phyloP scores from a whole-genome alignment of 1,140 invertebrate genomes.

The Bombus difficillimus region DNA sequence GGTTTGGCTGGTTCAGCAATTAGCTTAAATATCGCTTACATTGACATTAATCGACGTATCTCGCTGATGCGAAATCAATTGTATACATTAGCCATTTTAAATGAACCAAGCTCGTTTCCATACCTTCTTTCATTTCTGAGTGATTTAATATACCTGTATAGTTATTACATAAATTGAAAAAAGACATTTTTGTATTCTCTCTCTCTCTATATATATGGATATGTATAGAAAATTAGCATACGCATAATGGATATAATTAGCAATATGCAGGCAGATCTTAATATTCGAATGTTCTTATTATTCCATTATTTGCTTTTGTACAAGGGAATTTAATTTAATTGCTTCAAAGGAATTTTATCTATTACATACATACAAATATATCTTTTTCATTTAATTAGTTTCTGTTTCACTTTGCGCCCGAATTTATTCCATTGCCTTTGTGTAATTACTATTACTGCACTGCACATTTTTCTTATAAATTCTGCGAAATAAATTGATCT shows the following conservation, averaged over 20 bases:
- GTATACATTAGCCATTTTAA: conserved; percentile 1
- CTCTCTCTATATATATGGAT: no score
- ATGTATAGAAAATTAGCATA: not conserved
- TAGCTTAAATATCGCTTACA: conserved; percentile 36
- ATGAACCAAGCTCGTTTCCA: not conserved
- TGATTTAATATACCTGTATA: not conserved
- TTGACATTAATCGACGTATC: conserved; percentile 11
- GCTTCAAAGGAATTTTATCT: not conserved
- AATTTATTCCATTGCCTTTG: not conserved
- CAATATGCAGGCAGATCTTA: not conserved
- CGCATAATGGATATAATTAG: not conserved
- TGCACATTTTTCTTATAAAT: not conserved
- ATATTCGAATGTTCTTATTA: not conserved
- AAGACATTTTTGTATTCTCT: not conserved
- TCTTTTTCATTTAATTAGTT: not conserved
- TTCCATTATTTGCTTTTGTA: not conserved
- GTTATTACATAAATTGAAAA: not conserved
- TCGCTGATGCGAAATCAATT: conserved; percentile 11
- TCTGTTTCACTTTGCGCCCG: not conserved
- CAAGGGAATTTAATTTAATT: not conserved
- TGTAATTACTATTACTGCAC: not conserved
- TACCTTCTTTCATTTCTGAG: not conserved
- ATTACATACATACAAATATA: not conserved
- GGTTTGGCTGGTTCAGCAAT: conserved; percentile 6
- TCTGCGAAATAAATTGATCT: not conserved